Percentiles rank a stretch among this genome's conserved stretches.
These are phyloP conservation scores for Oxyura jamaicensis DNA, from an alignment of 2,113 vertebrate species.

Conservation along the genomic window DNA sequence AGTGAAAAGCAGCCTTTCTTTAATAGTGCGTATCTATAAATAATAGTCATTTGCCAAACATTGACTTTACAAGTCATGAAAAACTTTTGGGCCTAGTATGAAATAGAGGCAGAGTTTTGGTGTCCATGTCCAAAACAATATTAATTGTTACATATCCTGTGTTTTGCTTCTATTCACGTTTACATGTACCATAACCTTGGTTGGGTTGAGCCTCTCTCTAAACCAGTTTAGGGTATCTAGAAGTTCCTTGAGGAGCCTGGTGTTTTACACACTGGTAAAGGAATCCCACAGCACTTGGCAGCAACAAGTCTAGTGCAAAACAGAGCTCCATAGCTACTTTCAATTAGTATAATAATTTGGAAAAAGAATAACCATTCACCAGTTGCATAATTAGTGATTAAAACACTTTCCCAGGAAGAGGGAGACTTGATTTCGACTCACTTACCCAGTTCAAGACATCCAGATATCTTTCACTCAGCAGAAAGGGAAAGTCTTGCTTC, in stretches of 20 bases:
- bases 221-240: background rate
- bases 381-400: slow-evolving; percentile 11
- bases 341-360: slow-evolving; percentile 5
- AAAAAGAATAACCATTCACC: background rate
- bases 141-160: background rate
- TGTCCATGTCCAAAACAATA: background rate
- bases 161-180: background rate
- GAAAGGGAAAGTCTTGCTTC: background rate
- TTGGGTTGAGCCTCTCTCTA: background rate
- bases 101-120: background rate
- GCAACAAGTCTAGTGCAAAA: background rate
- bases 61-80: background rate
- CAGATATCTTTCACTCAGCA: background rate
- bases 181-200: background rate
- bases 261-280: background rate
- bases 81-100: background rate
- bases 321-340: background rate
- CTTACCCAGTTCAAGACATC: background rate
- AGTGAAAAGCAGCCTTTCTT: background rate
- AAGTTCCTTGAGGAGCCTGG: background rate
- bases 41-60: background rate
- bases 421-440: background rate
- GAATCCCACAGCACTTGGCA: slow-evolving; percentile 10
- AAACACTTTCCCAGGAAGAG: background rate
- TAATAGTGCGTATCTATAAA: background rate